Conservation (phyloP, 2,113 vertebrate genomes). For the Sebastes schlegelii region DNA sequence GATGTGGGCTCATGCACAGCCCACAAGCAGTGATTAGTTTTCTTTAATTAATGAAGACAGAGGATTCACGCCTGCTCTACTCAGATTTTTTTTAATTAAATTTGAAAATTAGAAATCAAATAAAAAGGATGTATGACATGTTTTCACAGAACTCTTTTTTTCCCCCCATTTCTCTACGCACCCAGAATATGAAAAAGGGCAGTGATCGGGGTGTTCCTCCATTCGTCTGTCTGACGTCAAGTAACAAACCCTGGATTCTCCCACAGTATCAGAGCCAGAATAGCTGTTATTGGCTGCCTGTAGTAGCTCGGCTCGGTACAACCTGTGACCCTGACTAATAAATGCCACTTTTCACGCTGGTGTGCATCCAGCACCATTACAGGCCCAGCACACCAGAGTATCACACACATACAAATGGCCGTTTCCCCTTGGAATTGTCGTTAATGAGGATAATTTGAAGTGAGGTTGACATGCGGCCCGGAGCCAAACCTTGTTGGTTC, state of each 20-base stretch:
- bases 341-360: slow-evolving; percentile 72
- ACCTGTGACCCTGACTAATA: slow-evolving; percentile 67
- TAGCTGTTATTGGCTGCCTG: slow-evolving; percentile 39
- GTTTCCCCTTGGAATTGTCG: slow-evolving; percentile 74
- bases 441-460: slow-evolving; percentile 84
- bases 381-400: slow-evolving; percentile 49
- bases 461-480: slow-evolving; percentile 68
- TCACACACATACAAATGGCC: slow-evolving; percentile 70
- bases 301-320: slow-evolving; percentile 10
- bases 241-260: slow-evolving; percentile 53
- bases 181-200: slow-evolving; percentile 20
- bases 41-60: slow-evolving; percentile 12
- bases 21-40: slow-evolving; percentile 12
- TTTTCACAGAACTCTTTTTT: background rate
- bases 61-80: background rate
- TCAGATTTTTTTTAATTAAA: background rate
- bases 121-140: background rate
- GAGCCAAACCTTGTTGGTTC: slow-evolving; percentile 77
- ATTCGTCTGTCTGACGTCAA: slow-evolving; percentile 45
- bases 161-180: background rate
- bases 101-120: background rate
- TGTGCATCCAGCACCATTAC: slow-evolving; percentile 55
- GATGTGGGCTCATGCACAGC: slow-evolving; percentile 1
- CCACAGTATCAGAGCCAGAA: slow-evolving; percentile 35
- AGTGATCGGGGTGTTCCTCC: slow-evolving; percentile 43